A percentile compares a stretch with the other conserved stretches of the same genome.
Conservation (phyloP, 1,140 invertebrate genomes). For the Pantala flavescens region DNA sequence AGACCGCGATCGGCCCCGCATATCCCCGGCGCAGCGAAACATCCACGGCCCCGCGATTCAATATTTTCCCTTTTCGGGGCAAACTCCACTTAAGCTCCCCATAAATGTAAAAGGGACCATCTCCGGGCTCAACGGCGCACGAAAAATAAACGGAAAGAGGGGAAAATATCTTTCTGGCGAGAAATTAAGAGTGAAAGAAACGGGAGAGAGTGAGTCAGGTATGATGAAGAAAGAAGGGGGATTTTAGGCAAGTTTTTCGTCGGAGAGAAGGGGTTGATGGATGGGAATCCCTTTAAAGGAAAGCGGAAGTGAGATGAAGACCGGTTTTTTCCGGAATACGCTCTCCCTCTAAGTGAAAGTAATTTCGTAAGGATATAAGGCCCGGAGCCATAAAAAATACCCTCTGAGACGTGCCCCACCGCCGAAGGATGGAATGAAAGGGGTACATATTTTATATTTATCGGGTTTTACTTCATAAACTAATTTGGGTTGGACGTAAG, state of each 20-base stretch:
- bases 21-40: too few relatives aligned
- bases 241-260: not conserved
- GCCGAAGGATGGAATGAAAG: too few relatives aligned
- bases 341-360: not conserved
- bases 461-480: too few relatives aligned
- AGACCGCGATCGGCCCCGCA: too few relatives aligned
- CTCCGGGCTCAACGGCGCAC: too few relatives aligned
- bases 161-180: not conserved
- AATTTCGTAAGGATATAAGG: conserved; percentile 2
- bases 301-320: not conserved
- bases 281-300: not conserved
- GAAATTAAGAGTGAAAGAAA: not conserved
- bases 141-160: not conserved
- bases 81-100: too few relatives aligned
- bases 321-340: not conserved
- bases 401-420: too few relatives aligned
- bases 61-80: too few relatives aligned
- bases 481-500: too few relatives aligned
- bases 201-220: not conserved
- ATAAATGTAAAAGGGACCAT: too few relatives aligned
- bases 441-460: too few relatives aligned
- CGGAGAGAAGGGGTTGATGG: not conserved
- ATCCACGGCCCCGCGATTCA: too few relatives aligned
- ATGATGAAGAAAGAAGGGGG: not conserved
- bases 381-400: not conserved